These are phyloP conservation scores for Acronicta leporina DNA, from an alignment of 2,888 invertebrate genomes.

Conservation along the genomic window DNA sequence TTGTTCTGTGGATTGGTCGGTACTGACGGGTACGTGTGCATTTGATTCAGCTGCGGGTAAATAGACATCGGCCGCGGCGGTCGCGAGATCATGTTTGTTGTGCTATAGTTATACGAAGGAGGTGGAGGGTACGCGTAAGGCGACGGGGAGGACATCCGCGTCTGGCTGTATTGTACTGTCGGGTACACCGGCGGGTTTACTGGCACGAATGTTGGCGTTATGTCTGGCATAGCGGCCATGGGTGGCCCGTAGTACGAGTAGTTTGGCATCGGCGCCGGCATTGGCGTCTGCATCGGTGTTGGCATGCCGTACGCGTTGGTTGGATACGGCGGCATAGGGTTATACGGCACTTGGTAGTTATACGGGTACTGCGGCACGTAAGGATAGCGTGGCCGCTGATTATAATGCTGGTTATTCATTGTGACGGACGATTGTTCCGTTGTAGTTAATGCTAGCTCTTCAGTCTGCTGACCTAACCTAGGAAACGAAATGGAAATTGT, in stretches of 20 bases:
- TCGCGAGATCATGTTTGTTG: slow-evolving; percentile 82
- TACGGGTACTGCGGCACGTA: slow-evolving; percentile 72
- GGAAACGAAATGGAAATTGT: slow-evolving; percentile 50
- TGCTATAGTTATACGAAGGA: slow-evolving; percentile 76
- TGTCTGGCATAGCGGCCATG: slow-evolving; percentile 58
- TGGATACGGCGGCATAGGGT: slow-evolving; percentile 74
- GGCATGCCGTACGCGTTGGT: slow-evolving; percentile 79
- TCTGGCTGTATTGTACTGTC: slow-evolving; percentile 77
- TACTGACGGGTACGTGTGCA: slow-evolving; percentile 71
- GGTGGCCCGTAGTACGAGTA: slow-evolving; percentile 73
- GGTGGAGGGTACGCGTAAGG: slow-evolving; percentile 73
- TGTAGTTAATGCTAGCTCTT: slow-evolving; percentile 73
- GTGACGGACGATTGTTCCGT: slow-evolving; percentile 68
- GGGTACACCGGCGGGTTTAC: slow-evolving; percentile 70
- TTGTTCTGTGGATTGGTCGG: slow-evolving; percentile 48
- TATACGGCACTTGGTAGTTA: slow-evolving; percentile 72
- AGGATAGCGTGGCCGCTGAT: slow-evolving; percentile 75
- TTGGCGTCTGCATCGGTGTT: slow-evolving; percentile 62
- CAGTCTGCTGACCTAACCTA: slow-evolving; percentile 83
- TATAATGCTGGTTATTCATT: slow-evolving; percentile 82
- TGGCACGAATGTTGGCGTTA: slow-evolving; percentile 63
- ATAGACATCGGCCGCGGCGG: slow-evolving; percentile 71
- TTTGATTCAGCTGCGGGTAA: slow-evolving; percentile 76
- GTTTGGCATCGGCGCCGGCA: slow-evolving; percentile 71
- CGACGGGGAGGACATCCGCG: slow-evolving; percentile 77